Evolutionary conservation across 2,888 invertebrate species (phyloP), one percentile per base, ranked within the genome.

Genomic region (Caenorhabditis panamensis): DNA sequence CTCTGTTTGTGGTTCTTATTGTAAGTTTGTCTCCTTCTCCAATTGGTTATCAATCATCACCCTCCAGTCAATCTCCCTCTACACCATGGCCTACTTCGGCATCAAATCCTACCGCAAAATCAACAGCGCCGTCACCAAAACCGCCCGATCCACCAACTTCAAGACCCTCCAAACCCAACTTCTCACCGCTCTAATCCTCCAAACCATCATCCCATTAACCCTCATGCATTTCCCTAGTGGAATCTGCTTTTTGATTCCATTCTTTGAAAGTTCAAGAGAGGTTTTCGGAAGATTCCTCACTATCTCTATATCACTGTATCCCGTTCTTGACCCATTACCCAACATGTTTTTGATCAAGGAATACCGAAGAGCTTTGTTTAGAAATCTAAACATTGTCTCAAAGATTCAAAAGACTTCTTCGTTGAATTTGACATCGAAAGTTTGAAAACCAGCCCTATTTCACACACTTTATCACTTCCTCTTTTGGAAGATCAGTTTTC

Each of bases 261-360:
- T 53, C n/a, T 64, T 64, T 18, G 36, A 36, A 2, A 24, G 16
- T n/a, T 24, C 51, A 4, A 51, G 22, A 36, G 64, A 18, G 13
- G 8, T 51, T 6, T 31, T 24, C 24, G 53, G 64, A 18, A 13
- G 64, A 3, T 13, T 64, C 18, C 24, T 64, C 13, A 51, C 64
- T 16, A 22, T 22, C 13, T 53, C 64, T 9, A 64, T 64, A 13
- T 36, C 64, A 13, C n/a, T 64, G 18, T 64, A 64, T 24, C 64
- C 51, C 2, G 64, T 37, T 5, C 8, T 64, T 5, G 64, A 64
- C 37, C 64, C 64, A n/a, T 24, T 64, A 5, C 64, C 64, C 36
- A 64, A 64, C 47, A 51, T 64, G 51, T 49, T 64, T 24, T 22
- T 64, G 1, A 64, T 64, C 51, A 51, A 64, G 24, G 53, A 64